Conservation (phyloP, 35 echinoderm and acorn worm species). For the Apostichopus japonicus region DNA sequence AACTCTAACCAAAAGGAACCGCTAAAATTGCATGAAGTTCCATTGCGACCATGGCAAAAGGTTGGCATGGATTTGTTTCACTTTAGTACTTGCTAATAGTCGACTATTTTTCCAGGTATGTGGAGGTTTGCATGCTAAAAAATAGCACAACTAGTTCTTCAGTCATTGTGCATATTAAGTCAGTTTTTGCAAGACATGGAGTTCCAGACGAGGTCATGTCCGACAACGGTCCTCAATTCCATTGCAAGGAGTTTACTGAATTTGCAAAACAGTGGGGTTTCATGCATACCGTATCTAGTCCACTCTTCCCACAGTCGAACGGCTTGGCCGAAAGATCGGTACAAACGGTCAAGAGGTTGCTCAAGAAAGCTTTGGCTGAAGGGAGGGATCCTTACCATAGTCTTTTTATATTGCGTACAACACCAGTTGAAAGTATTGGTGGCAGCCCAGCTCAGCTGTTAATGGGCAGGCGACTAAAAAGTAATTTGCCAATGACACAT, state of each 20-base stretch:
- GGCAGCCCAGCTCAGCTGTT: conserved; percentile 1
- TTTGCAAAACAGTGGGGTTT: conserved; percentile 77
- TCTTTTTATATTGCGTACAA: background rate
- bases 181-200: conserved; percentile 31
- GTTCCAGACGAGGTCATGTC: background rate
- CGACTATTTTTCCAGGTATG: background rate
- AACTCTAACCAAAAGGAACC: conserved; percentile 58
- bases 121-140: background rate
- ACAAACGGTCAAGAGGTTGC: conserved; percentile 25
- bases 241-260: background rate
- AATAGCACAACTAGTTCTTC: background rate
- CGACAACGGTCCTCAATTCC: conserved; percentile 12
- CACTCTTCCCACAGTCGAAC: conserved; percentile 61
- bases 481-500: background rate
- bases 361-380: background rate
- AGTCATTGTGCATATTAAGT: background rate
- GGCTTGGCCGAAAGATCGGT: conserved; percentile 62
- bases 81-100: background rate
- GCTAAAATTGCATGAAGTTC: conserved; percentile 48
- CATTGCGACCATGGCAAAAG: background rate
- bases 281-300: conserved; percentile 68
- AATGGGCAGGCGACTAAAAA: conserved; percentile 8
- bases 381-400: conserved; percentile 2
- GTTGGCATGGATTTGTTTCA: conserved; percentile 21
- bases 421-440: background rate